A percentile compares a stretch with the other conserved stretches of the same genome.
phyloP scores from a whole-genome alignment of 2,113 vertebrate species.

The Phrynosoma platyrhinos region DNA sequence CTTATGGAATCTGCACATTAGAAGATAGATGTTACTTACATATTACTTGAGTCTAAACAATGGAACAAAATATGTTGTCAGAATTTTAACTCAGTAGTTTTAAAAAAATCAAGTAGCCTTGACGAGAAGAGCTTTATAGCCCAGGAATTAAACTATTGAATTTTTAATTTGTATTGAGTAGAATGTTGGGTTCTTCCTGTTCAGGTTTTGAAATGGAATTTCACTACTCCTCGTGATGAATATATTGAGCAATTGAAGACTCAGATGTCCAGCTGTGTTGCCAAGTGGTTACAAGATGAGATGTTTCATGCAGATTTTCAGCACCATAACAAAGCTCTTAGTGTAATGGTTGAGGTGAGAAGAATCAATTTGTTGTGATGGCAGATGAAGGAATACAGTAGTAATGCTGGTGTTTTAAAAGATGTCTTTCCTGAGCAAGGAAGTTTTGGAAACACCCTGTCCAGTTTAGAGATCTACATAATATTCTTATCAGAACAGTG shows the following conservation, averaged over 20 bases:
- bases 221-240: conserved; percentile 94
- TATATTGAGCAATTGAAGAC: conserved; percentile 96
- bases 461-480: conserved; percentile 13
- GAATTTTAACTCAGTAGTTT: background rate
- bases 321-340: conserved; percentile 93
- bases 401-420: background rate
- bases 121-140: background rate
- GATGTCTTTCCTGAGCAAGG: background rate
- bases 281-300: conserved; percentile 96
- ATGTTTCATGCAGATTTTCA: conserved; percentile 98
- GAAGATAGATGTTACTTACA: background rate
- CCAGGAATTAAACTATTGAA: background rate
- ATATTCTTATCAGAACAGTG: background rate
- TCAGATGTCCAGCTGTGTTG: conserved; percentile 93
- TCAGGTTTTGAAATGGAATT: conserved; percentile 98
- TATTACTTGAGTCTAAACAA: background rate
- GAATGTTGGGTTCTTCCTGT: background rate
- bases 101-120: background rate
- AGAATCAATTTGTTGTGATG: conserved; percentile 24
- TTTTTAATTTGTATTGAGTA: conserved; percentile 5
- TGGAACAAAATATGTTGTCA: background rate
- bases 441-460: background rate
- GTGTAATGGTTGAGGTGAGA: conserved; percentile 93
- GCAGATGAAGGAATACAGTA: background rate
- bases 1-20: background rate